These are phyloP conservation scores for Pseudochaenichthys georgianus DNA, from an alignment of 2,797 vertebrate genomes.

Conservation along the genomic window DNA sequence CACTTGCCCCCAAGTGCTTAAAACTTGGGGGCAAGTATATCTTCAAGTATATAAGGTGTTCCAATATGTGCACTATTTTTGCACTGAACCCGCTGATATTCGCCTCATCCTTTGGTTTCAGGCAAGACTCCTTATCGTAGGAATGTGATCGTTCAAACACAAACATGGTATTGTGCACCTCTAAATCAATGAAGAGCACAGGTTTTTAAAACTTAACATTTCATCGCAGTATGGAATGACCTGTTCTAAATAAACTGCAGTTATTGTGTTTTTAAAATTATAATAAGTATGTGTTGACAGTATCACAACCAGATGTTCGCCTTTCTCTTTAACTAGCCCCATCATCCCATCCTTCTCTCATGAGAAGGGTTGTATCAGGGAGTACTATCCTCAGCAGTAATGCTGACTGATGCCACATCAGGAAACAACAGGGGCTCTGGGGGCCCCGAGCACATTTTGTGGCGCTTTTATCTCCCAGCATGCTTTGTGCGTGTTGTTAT, in stretches of 20 bases:
- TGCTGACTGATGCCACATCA: slow-evolving; percentile 71
- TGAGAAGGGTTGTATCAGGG: slow-evolving; percentile 29
- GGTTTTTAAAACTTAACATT: not conserved
- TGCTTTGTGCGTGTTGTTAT: slow-evolving; percentile 79
- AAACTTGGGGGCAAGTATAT: no score
- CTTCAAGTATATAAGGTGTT: slow-evolving; percentile 21
- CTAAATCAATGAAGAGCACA: not conserved
- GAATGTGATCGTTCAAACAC: slow-evolving; percentile 7
- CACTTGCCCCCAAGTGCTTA: not conserved
- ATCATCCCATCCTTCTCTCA: slow-evolving; percentile 9
- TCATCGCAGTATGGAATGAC: not conserved
- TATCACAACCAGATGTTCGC: slow-evolving; percentile 8
- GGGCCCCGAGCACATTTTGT: slow-evolving; percentile 60
- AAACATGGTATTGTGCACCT: not conserved
- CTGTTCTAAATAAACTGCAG: not conserved
- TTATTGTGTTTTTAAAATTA: not conserved
- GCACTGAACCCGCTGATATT: slow-evolving; percentile 9
- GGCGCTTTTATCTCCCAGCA: slow-evolving; percentile 76
- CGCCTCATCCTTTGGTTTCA: slow-evolving; percentile 3
- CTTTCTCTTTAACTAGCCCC: slow-evolving; percentile 1
- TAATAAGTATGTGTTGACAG: not conserved
- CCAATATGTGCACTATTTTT: slow-evolving; percentile 20
- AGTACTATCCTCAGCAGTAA: slow-evolving; percentile 42
- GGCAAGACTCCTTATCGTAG: slow-evolving; percentile 19
- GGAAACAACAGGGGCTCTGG: slow-evolving; percentile 43